Percentiles rank a stretch among this genome's conserved stretches.
phyloP scores from a whole-genome alignment of 2,113 vertebrate genomes.

The Recurvirostra avosetta region DNA sequence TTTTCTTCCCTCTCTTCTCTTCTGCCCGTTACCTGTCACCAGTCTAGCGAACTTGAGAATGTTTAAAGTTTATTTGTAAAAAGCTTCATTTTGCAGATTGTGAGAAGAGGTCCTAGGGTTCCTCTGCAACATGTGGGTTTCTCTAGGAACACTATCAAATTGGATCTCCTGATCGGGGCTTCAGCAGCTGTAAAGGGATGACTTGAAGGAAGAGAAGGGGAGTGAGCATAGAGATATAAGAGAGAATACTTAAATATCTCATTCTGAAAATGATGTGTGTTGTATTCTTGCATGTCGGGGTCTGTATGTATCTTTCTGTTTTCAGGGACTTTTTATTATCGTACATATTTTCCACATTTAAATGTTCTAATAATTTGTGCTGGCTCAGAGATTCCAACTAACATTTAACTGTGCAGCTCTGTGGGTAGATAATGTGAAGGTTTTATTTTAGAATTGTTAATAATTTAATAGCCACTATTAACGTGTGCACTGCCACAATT shows the following conservation, averaged over 20 bases:
- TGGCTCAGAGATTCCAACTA: background rate
- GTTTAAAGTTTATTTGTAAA: background rate
- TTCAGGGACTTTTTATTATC: background rate
- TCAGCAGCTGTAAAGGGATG: background rate
- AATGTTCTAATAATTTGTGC: background rate
- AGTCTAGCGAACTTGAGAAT: background rate
- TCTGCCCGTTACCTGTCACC: background rate
- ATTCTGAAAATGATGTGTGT: background rate
- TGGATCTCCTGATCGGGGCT: fast-evolving
- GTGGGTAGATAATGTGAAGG: background rate
- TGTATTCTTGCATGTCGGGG: background rate
- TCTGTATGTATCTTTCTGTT: background rate
- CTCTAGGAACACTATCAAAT: background rate
- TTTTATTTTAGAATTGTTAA: background rate
- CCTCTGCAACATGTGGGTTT: background rate
- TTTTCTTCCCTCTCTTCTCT: background rate
- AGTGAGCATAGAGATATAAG: background rate
- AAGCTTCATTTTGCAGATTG: background rate
- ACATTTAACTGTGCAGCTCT: background rate
- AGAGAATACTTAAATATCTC: background rate
- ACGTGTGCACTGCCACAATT: background rate
- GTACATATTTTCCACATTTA: background rate
- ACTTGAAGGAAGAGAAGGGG: background rate
- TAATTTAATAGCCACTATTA: background rate
- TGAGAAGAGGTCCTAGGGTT: background rate